Evolutionary conservation across 2,888 invertebrate genomes (phyloP), one percentile per base, ranked within the genome.

Genomic region (Fissipunctia ypsillon): DNA sequence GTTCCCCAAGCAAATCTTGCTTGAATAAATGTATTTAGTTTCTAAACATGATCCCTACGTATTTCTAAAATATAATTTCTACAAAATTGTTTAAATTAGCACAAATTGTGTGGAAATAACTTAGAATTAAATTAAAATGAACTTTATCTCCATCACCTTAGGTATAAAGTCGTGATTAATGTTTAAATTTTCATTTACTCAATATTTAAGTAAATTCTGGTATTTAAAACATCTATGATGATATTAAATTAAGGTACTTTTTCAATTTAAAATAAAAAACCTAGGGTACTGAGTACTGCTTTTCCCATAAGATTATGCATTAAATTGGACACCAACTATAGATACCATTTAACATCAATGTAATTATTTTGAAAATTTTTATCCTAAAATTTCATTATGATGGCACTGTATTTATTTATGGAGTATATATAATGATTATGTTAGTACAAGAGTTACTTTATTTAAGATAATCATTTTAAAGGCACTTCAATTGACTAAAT

Each of bases 371-470:
- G 1, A 28, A 61, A 28, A 41, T 28, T 0, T n/a, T 22, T 25
- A 72, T 35, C 7, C 6, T 50, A 52, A 28, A 28, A 45, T 43
- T n/a, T 38, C 19, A 50, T 16, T 43, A 72, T n/a, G 22, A 84
- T 84, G 85, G 84, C 84, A 84, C 84, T 71, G 56, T 31, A 35
- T 22, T 35, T 74, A 70, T 35, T 57, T 68, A 72, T 74, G 78
- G 78, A 75, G 52, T 35, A 57, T 52, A 38, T 38, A 45, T 31
- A 31, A 50, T 38, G 28, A 56, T 45, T n/a, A 57, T 45, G 4
- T 75, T n/a, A 74, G 45, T 63, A 67, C n/a, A 41, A 76, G 19
- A 60, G 16, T 14, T 16, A 31, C 14, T 52, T 28, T 28, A 78
- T 25, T 31, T 41, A 35, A 41, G 22, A 38, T 25, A 50, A 50